These are phyloP conservation scores for Acropora tenuis DNA, from an alignment of 64 coral and sea anemone species.

Conservation along the genomic window DNA sequence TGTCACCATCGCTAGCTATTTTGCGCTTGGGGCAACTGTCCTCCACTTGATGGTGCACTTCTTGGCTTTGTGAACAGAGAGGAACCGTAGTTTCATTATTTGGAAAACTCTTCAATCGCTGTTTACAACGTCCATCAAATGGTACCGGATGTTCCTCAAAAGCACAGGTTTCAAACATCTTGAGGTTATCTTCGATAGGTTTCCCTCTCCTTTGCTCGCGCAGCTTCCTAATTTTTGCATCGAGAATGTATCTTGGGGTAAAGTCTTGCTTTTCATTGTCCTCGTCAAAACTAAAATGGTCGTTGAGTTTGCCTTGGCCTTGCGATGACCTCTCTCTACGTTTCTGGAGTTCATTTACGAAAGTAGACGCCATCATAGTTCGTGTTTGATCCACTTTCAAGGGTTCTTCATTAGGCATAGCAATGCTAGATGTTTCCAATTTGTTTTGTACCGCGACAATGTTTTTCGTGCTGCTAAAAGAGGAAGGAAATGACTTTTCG, in stretches of 20 bases:
- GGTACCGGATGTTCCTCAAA: neutral
- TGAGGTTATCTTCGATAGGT: neutral
- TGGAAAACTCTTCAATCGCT: neutral
- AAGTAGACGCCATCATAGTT: neutral
- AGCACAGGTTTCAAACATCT: neutral
- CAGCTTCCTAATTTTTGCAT: neutral
- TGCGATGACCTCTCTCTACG: neutral
- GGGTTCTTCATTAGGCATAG: neutral
- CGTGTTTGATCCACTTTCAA: neutral
- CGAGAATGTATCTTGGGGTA: neutral
- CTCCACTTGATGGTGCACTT: neutral
- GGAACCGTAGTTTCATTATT: neutral
- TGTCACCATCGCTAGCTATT: neutral
- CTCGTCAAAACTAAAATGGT: neutral
- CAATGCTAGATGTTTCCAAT: neutral
- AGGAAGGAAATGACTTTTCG: neutral
- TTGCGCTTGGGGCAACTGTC: neutral
- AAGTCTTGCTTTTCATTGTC: neutral
- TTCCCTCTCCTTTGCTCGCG: neutral
- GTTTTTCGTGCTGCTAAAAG: neutral
- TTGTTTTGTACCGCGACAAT: neutral
- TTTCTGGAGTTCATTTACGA: constrained; percentile 1
- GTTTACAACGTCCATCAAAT: neutral
- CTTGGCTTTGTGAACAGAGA: neutral
- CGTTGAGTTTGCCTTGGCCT: neutral